A percentile compares a stretch with the other conserved stretches of the same genome.
phyloP scores from a whole-genome alignment of 2,113 vertebrate species.

The Emydura subglobosa region DNA sequence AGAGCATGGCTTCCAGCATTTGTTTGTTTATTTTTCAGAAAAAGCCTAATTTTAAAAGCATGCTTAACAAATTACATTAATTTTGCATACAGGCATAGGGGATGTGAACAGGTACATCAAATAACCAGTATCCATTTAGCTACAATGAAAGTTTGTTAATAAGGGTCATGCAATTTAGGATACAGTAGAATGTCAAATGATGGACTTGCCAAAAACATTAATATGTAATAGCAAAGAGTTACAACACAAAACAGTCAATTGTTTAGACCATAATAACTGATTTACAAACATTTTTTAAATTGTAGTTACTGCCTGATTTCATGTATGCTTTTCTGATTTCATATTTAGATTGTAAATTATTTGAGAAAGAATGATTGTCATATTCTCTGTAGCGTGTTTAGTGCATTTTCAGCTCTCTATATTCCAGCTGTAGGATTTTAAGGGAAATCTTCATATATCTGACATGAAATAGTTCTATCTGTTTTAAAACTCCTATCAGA shows the following conservation, averaged over 20 bases:
- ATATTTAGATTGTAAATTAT: not conserved
- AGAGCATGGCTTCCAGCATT: conserved; percentile 19
- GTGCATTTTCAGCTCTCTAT: not conserved
- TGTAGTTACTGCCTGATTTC: not conserved
- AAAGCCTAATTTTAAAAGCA: not conserved
- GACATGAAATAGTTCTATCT: not conserved
- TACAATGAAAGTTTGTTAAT: not conserved
- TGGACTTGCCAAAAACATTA: not conserved
- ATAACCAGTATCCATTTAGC: not conserved
- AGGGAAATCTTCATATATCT: not conserved
- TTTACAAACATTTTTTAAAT: not conserved
- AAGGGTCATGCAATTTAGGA: not conserved
- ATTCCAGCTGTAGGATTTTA: not conserved
- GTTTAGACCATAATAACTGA: not conserved
- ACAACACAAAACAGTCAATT: not conserved
- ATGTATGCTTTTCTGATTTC: not conserved
- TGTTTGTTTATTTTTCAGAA: not conserved
- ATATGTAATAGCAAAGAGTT: not conserved
- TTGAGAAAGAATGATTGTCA: not conserved
- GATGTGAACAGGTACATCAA: not conserved
- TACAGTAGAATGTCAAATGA: not conserved
- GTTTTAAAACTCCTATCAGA: not conserved
- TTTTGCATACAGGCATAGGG: not conserved
- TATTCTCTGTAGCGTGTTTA: not conserved
- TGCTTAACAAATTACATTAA: not conserved